Base-by-base conservation (phyloP, 2,797 vertebrate species). In the Danio tinwini region DNA sequence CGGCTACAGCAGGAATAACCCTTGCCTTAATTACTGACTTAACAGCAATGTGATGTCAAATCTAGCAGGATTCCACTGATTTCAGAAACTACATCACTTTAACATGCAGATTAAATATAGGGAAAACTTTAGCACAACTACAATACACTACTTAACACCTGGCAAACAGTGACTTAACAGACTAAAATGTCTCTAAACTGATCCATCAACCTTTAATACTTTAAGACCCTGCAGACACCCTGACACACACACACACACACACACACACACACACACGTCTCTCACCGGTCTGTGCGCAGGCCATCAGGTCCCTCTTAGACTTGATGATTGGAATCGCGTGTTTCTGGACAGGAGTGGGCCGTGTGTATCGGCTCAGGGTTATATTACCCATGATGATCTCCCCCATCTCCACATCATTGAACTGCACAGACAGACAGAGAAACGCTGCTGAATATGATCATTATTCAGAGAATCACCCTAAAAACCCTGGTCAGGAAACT, bases 311-410 rank as follows among this genome's bases (percentile, higher is more conserved):
- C 90, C 98, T 96, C 88, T 98, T 99, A 53, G 93, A 89, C 90
- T 98, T 98, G 88, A 99, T 99, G 91, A 99, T 99, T 86, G 98
- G 97, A 90, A 99, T 99, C 37, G 98, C 98, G 50, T 99, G 90
- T 89, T 99, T 99, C 90, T 99, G 97, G 11, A 99, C 98, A 6
- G 98, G 98, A 71, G 98, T 99, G 81, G 97, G 98, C 61, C 96
- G 95, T 61, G 95, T 96, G 62, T 99, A 99, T 77, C 96, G 95
- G 88, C 89, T 99, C 87, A 99, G 93, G 49, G 76, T 82, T 88
- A 99, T 97, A 88, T 99, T 99, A 21, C 96, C 95, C 98, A 99
- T 99, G 88, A 99, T 93, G 81, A 99, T 99, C 90, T 99, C 97
- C 21, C 98, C 98, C 97, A 99, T 98, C 81, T 97, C 96, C 81